A percentile compares a stretch with the other conserved stretches of the same genome.
phyloP scores from a whole-genome alignment of 1,140 invertebrate species.

The Drosophila albomicans region DNA sequence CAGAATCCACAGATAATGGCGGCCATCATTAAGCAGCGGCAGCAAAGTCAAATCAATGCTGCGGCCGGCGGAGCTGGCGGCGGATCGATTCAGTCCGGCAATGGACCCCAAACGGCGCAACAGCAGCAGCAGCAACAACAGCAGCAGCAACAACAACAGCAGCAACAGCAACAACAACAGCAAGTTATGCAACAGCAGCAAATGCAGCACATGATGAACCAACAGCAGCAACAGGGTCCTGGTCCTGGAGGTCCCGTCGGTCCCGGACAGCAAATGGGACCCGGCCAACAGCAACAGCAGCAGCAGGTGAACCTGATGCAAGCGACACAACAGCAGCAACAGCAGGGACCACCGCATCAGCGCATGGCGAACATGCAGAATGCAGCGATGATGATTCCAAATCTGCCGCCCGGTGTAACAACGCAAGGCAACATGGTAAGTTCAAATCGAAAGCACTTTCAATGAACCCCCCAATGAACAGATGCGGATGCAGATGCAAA shows the following conservation, averaged over 20 bases:
- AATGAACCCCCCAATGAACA: no score
- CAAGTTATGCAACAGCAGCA: conserved; percentile 85
- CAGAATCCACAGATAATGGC: conserved; percentile 98
- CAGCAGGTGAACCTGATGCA: conserved; percentile 61
- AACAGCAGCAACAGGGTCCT: conserved; percentile 86
- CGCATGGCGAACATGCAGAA: conserved; percentile 81
- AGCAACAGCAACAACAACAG: conserved; percentile 86
- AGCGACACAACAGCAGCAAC: conserved; percentile 43
- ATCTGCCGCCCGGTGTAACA: conserved; percentile 78
- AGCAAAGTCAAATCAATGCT: conserved; percentile 85
- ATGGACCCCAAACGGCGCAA: conserved; percentile 82
- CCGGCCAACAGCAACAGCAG: conserved; percentile 69
- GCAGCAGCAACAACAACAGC: conserved; percentile 85
- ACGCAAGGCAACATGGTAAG: conserved; percentile 85
- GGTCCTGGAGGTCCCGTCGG: conserved; percentile 45
- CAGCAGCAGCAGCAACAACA: conserved; percentile 86
- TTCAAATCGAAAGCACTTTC: no score
- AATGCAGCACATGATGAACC: conserved; percentile 86
- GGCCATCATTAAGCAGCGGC: conserved; percentile 96
- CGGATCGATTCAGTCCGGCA: conserved; percentile 66
- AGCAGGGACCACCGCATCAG: conserved; percentile 66
- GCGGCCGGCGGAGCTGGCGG: conserved; percentile 64
- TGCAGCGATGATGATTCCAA: conserved; percentile 77
- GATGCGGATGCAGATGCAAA: no score
- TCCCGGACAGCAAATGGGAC: conserved; percentile 85